Evolutionary conservation across 1,140 invertebrate species (phyloP).

Genomic region (Linepithema humile): DNA sequence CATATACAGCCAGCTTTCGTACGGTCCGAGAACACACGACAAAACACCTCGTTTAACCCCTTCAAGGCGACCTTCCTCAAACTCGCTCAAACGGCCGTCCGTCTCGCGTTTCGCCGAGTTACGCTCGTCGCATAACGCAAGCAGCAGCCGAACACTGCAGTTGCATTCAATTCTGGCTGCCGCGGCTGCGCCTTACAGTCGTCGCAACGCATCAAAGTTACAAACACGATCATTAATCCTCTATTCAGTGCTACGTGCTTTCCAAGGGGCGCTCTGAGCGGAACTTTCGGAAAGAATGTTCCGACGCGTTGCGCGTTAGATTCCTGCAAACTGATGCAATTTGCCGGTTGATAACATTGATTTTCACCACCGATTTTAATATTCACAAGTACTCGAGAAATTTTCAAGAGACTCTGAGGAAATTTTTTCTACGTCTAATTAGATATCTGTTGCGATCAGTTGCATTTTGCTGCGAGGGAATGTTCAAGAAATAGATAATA

Average conservation of each 20-base stretch:
- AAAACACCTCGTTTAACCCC: constrained; percentile 56
- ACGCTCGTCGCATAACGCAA: constrained; percentile 41
- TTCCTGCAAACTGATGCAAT: constrained; percentile 25
- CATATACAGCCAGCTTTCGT: constrained; percentile 14
- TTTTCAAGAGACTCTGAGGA: neutral
- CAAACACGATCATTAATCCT: constrained; percentile 47
- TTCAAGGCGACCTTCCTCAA: constrained; percentile 14
- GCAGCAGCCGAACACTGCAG: constrained; percentile 42
- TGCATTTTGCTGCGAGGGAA: neutral
- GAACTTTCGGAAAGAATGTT: constrained; percentile 45
- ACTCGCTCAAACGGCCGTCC: constrained; percentile 52
- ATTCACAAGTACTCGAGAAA: neutral
- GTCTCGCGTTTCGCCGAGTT: constrained; percentile 56
- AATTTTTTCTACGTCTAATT: neutral
- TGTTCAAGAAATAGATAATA: neutral
- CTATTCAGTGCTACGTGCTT: constrained; percentile 51
- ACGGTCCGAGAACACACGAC: constrained; percentile 43
- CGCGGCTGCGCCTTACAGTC: constrained; percentile 46
- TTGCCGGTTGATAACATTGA: constrained; percentile 10
- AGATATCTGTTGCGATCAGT: neutral
- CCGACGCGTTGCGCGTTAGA: constrained; percentile 15
- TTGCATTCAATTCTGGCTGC: constrained; percentile 45
- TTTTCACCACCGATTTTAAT: constrained; percentile 4
- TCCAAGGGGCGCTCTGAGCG: neutral
- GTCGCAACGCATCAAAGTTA: constrained; percentile 64